phyloP scores from a whole-genome alignment of 2,888 invertebrate genomes.

The Branchinecta sandiegonensis region DNA sequence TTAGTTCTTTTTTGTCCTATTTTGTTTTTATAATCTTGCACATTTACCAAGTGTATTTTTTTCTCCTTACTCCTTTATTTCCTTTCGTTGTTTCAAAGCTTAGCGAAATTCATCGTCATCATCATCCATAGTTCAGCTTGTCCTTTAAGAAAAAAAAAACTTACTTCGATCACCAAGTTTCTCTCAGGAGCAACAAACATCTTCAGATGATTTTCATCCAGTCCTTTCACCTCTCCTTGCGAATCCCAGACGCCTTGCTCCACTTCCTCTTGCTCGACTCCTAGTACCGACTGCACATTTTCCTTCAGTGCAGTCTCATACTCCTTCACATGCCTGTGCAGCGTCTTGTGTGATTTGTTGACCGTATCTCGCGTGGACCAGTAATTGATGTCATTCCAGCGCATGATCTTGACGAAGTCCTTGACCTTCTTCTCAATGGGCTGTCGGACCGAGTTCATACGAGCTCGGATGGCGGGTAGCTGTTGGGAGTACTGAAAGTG shows the following conservation, averaged over 20 bases:
- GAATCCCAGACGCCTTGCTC: slow-evolving; percentile 2
- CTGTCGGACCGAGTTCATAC: slow-evolving; percentile 50
- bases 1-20: too few relatives aligned
- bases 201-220: not conserved
- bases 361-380: slow-evolving; percentile 82
- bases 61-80: too few relatives aligned
- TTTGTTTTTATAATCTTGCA: too few relatives aligned
- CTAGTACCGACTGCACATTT: not conserved
- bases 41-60: too few relatives aligned
- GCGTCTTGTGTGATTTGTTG: slow-evolving; percentile 67
- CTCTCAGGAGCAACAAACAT: not conserved
- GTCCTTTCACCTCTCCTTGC: not conserved
- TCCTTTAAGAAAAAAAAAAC: slow-evolving; percentile 21
- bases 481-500: slow-evolving; percentile 74
- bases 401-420: slow-evolving; percentile 84
- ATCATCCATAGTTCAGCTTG: too few relatives aligned
- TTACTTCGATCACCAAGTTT: slow-evolving; percentile 32
- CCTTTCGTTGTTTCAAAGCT: too few relatives aligned
- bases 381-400: slow-evolving; percentile 88
- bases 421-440: slow-evolving; percentile 83
- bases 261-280: not conserved
- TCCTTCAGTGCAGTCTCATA: slow-evolving; percentile 43
- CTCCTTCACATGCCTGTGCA: slow-evolving; percentile 72
- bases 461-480: slow-evolving; percentile 44
- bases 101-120: too few relatives aligned